Evolutionary conservation across 2,797 vertebrate genomes (phyloP).

Genomic region (Sebastes glaucus): DNA sequence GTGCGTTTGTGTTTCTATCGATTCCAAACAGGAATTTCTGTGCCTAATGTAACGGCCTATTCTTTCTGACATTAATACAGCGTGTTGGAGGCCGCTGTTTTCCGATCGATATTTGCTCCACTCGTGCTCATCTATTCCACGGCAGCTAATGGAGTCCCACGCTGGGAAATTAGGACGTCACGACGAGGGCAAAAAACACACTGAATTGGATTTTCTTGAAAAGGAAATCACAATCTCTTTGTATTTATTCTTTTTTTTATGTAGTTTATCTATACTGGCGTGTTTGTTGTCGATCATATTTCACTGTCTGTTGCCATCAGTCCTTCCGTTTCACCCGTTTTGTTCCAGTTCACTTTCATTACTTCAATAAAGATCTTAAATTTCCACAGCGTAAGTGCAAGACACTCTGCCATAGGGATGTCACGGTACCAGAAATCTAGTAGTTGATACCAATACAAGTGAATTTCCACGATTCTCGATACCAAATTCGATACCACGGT

Average conservation of each 20-base stretch:
- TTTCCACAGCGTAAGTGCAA: neutral
- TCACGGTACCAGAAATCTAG: too few species aligned
- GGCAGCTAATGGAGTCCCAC: slow-evolving; percentile 67
- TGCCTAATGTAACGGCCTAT: slow-evolving; percentile 62
- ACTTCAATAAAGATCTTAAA: neutral
- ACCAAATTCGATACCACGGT: too few species aligned
- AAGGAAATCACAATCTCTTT: neutral
- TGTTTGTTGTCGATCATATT: neutral
- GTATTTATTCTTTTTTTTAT: neutral
- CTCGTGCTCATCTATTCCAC: slow-evolving; percentile 41
- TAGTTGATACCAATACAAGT: too few species aligned
- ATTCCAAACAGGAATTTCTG: slow-evolving; percentile 63
- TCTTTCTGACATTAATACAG: slow-evolving; percentile 68
- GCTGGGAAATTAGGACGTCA: slow-evolving; percentile 57
- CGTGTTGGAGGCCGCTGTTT: slow-evolving; percentile 43
- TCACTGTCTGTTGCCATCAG: neutral
- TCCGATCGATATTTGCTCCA: slow-evolving; percentile 58
- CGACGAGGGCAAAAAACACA: slow-evolving; percentile 2
- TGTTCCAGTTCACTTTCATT: neutral
- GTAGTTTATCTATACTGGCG: neutral
- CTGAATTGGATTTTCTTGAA: neutral
- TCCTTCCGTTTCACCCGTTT: neutral
- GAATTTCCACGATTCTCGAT: too few species aligned
- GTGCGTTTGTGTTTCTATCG: slow-evolving; percentile 48
- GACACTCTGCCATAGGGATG: neutral